These are phyloP conservation scores for Etheostoma nigrum DNA, from an alignment of 2,797 vertebrate genomes.

Conservation along the genomic window DNA sequence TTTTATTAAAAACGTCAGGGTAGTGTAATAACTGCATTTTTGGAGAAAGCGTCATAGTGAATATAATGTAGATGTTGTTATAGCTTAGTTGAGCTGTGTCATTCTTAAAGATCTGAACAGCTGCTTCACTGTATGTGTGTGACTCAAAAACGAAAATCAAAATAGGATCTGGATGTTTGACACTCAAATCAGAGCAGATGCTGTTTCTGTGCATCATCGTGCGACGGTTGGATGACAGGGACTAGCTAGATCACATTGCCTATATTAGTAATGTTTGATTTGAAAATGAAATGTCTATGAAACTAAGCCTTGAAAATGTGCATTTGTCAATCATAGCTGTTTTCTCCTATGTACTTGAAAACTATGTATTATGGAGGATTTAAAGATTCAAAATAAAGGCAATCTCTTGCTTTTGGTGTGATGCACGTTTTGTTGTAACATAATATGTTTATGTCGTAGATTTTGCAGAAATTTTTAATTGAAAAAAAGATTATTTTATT, in stretches of 20 bases:
- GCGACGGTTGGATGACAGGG: conserved; percentile 75
- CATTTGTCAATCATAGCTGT: conserved; percentile 78
- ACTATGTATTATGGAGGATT: conserved; percentile 76
- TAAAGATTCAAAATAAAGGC: conserved; percentile 72
- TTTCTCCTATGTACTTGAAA: conserved; percentile 78
- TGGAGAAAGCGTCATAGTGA: conserved; percentile 57
- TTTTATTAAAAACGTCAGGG: conserved; percentile 44
- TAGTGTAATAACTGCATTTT: conserved; percentile 72
- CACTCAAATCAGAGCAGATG: conserved; percentile 55
- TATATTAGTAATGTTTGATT: conserved; percentile 65
- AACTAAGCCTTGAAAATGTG: conserved; percentile 62
- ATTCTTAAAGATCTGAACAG: conserved; percentile 59
- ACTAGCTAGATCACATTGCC: conserved; percentile 79
- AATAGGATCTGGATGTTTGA: conserved; percentile 62
- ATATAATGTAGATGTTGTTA: conserved; percentile 60
- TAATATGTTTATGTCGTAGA: conserved; percentile 3
- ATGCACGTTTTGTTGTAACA: conserved; percentile 12
- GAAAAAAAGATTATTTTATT: not conserved
- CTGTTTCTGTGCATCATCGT: conserved; percentile 58
- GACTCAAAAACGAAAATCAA: conserved; percentile 41
- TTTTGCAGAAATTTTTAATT: conserved; percentile 9
- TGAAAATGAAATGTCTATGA: conserved; percentile 63
- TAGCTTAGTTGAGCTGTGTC: conserved; percentile 72
- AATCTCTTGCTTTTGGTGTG: conserved; percentile 57
- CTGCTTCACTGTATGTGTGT: conserved; percentile 51